phyloP scores from a whole-genome alignment of 2,113 vertebrate genomes.

The Zosterops pallidus region DNA sequence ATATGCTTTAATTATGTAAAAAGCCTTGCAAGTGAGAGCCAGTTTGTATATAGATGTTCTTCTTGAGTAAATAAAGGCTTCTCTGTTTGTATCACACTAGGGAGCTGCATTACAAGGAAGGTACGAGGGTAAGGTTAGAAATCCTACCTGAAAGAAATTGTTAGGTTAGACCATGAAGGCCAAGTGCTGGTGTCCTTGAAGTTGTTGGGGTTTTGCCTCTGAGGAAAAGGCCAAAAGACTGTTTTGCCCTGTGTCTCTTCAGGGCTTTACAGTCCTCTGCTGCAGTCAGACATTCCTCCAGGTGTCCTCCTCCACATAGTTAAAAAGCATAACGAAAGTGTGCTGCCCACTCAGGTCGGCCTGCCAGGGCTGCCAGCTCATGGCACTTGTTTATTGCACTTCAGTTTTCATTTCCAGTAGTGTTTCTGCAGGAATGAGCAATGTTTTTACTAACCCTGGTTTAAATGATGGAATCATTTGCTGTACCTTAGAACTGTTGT shows the following conservation, averaged over 20 bases:
- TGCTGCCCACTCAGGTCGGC: neutral
- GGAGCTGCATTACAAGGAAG: neutral
- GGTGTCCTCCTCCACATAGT: neutral
- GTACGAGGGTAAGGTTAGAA: neutral
- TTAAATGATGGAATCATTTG: neutral
- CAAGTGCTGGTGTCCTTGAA: neutral
- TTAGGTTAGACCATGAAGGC: neutral
- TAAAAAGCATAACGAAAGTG: rapidly evolving
- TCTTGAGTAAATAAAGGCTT: neutral
- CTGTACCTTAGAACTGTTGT: neutral
- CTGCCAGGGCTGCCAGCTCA: neutral
- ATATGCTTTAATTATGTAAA: neutral
- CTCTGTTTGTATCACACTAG: neutral
- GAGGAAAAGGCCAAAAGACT: neutral
- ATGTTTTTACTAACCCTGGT: rapidly evolving
- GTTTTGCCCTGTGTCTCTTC: neutral
- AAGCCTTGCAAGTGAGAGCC: neutral
- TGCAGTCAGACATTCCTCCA: neutral
- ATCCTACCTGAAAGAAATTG: neutral
- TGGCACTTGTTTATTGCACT: neutral
- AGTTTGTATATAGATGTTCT: neutral
- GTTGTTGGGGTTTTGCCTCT: neutral
- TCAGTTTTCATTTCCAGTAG: neutral
- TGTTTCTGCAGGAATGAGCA: neutral
- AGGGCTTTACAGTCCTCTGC: neutral